Conservation (phyloP, 2,113 vertebrate genomes). For the Nansenia antarctica region DNA sequence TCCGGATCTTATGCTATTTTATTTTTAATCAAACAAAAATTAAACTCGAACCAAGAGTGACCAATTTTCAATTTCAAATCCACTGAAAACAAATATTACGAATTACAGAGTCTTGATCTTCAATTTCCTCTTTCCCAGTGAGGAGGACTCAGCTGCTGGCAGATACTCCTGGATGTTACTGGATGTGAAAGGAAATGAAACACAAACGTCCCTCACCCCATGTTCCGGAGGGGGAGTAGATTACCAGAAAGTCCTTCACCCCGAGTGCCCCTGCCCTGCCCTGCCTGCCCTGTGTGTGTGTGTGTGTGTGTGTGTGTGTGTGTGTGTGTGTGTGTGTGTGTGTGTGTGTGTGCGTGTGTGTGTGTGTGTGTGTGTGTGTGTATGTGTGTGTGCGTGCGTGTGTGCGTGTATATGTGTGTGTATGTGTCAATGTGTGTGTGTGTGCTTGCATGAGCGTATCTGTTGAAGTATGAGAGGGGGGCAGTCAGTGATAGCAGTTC, state of each 20-base stretch:
- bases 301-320: background rate
- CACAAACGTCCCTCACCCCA: constrained; percentile 55
- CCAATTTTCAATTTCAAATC: constrained; percentile 17
- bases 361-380: background rate
- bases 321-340: background rate
- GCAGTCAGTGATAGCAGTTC: constrained; percentile 64
- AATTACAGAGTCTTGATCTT: constrained; percentile 48
- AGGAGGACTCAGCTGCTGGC: constrained; percentile 37
- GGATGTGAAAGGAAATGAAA: constrained; percentile 66
- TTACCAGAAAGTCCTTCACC: constrained; percentile 12
- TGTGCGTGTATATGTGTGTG: constrained; percentile 12
- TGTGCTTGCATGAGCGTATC: too few species aligned
- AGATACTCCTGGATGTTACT: too few species aligned
- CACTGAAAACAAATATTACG: constrained; percentile 37
- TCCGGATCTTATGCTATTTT: too few species aligned
- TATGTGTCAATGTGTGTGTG: background rate
- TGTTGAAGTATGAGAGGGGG: constrained; percentile 36
- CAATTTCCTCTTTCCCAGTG: constrained; percentile 60
- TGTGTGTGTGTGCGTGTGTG: background rate
- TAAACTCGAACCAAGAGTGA: constrained; percentile 21
- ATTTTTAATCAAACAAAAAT: constrained; percentile 35
- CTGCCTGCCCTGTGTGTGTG: background rate
- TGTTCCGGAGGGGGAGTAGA: constrained; percentile 30
- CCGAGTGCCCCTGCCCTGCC: constrained; percentile 20
- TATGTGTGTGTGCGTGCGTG: too few species aligned